Percentiles rank a stretch among this genome's conserved stretches.
Evolutionary conservation across 2,888 invertebrate genomes (phyloP).

Genomic region (Clepsis dumicolana): DNA sequence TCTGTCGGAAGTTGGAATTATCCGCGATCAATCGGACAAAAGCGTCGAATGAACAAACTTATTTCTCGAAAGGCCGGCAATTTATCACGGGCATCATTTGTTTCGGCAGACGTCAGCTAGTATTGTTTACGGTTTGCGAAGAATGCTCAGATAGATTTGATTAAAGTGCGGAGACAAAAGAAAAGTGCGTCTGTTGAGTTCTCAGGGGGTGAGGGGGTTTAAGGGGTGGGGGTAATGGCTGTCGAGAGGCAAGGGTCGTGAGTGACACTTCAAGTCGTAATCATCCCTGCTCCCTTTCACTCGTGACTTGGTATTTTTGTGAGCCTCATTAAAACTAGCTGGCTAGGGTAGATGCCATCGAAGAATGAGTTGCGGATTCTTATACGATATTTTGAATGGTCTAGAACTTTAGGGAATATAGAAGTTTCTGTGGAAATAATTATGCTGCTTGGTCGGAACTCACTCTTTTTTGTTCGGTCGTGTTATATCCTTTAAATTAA

Average conservation of each 20-base stretch:
- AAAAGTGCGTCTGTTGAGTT: slow-evolving; percentile 52
- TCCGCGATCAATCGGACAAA: slow-evolving; percentile 81
- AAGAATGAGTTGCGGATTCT: slow-evolving; percentile 37
- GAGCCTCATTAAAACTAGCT: slow-evolving; percentile 41
- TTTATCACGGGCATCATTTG: slow-evolving; percentile 76
- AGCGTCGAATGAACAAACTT: slow-evolving; percentile 67
- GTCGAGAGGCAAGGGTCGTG: slow-evolving; percentile 50
- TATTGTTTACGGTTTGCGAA: slow-evolving; percentile 60
- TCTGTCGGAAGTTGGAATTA: slow-evolving; percentile 70
- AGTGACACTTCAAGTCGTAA: slow-evolving; percentile 45
- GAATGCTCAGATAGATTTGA: slow-evolving; percentile 50
- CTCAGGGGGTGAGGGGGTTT: slow-evolving; percentile 46
- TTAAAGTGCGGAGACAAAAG: slow-evolving; percentile 49
- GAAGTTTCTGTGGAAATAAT: slow-evolving; percentile 35
- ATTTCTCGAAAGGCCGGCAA: slow-evolving; percentile 63
- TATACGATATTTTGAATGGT: slow-evolving; percentile 30
- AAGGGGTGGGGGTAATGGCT: slow-evolving; percentile 55
- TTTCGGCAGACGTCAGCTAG: slow-evolving; percentile 56
- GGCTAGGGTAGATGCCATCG: slow-evolving; percentile 23
- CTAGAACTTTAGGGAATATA: background rate
- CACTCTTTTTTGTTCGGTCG: background rate
- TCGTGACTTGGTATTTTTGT: slow-evolving; percentile 38
- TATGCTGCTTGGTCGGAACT: background rate
- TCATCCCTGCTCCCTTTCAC: slow-evolving; percentile 41
- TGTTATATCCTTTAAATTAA: background rate